These are phyloP conservation scores for Drosophila sulfurigaster DNA, from an alignment of 1,140 invertebrate genomes.

Conservation along the genomic window DNA sequence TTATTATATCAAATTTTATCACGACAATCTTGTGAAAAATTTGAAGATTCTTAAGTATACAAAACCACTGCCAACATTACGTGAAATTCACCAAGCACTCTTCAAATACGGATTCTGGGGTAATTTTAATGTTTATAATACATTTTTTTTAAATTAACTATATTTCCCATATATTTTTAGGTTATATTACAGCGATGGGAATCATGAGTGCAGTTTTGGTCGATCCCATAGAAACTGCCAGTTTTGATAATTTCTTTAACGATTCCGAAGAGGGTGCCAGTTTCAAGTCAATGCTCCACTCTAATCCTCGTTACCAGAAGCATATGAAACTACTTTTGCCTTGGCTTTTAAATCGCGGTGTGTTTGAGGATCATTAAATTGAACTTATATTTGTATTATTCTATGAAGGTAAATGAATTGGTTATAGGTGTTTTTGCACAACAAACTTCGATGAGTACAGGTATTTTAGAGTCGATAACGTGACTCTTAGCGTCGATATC, in stretches of 20 bases:
- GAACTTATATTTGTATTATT: background rate
- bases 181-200: background rate
- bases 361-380: conserved; percentile 4
- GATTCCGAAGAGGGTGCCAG: conserved; percentile 50
- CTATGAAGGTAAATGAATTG: background rate
- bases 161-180: background rate
- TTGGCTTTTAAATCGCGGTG: conserved; percentile 70
- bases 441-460: conserved; percentile 2
- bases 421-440: conserved; percentile 4
- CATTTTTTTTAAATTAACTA: background rate
- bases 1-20: conserved; percentile 68
- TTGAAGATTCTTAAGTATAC: conserved; percentile 66
- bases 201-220: background rate
- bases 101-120: conserved; percentile 63
- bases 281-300: conserved; percentile 67
- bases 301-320: conserved; percentile 65
- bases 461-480: background rate
- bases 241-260: conserved; percentile 67
- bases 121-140: conserved; percentile 17
- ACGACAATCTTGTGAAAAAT: conserved; percentile 63
- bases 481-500: background rate
- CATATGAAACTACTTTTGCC: conserved; percentile 65
- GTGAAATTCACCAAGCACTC: conserved; percentile 55
- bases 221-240: conserved; percentile 40
- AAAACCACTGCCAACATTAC: conserved; percentile 55